Conservation (phyloP, 2,888 invertebrate genomes). For the Axea sp. region DNA sequence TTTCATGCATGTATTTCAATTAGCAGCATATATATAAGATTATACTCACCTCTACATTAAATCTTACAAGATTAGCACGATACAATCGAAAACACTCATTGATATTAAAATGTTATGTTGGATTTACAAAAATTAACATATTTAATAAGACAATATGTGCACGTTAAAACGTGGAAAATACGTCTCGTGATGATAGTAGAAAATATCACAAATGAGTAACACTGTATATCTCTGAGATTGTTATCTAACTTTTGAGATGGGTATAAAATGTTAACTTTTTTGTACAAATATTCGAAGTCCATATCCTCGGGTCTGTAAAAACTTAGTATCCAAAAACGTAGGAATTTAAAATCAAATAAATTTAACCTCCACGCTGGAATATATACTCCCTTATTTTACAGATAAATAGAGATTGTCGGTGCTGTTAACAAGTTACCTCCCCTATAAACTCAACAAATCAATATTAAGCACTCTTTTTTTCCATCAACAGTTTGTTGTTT, state of each 20-base stretch:
- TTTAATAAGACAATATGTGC: slow-evolving; percentile 6
- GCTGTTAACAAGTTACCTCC: too few species aligned
- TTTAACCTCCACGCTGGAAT: too few species aligned
- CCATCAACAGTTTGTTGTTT: too few species aligned
- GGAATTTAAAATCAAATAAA: too few species aligned
- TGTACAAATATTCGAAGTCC: too few species aligned
- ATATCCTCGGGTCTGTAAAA: background rate
- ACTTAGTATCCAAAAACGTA: background rate
- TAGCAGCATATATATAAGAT: too few species aligned
- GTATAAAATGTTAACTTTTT: slow-evolving; percentile 5
- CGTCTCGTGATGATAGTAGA: background rate
- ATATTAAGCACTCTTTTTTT: too few species aligned
- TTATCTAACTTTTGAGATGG: slow-evolving; percentile 24
- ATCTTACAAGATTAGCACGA: slow-evolving; percentile 21
- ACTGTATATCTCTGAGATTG: slow-evolving; percentile 6
- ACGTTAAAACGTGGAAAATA: background rate
- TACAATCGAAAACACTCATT: slow-evolving; percentile 21
- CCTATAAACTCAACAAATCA: too few species aligned
- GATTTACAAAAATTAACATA: slow-evolving; percentile 48
- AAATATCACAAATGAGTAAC: slow-evolving; percentile 6
- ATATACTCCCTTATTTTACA: too few species aligned
- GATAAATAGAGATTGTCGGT: too few species aligned
- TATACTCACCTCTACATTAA: too few species aligned
- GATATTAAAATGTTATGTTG: slow-evolving; percentile 21
- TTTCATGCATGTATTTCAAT: slow-evolving; percentile 22